Evolutionary conservation across 2,113 vertebrate genomes (phyloP), one percentile per base, ranked within the genome.

Genomic region (Pheucticus melanocephalus): DNA sequence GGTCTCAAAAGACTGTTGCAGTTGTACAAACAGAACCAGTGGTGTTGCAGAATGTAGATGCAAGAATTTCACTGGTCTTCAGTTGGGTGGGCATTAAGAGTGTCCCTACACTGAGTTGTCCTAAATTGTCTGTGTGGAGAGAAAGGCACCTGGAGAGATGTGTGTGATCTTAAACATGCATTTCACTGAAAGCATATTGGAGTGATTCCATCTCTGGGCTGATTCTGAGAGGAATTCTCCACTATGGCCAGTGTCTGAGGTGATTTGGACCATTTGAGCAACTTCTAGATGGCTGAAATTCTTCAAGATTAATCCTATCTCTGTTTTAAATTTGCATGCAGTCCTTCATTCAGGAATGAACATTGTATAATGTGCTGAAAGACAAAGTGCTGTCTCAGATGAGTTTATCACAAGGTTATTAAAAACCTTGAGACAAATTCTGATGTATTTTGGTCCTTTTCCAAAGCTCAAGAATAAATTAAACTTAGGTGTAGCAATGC

Each of bases 1-100:
- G 37, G 5, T 76, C 45, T 81, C 0, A 0, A 37, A 59, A 75
- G 39, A 39, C 21, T 51, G 5, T 13, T 73, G 45, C 31, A 75
- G 27, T 59, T 57, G 9, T 63, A 44, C 1, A 1, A 48, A 53
- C 47, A 75, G 40, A 87, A 64, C 37, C 28, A 35, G 40, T 20
- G 39, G 18, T 39, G 23, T 10, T 89, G 50, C 19, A 72, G 48
- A 84, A 60, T 2, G 1, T 48, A 65, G 64, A 48, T 81, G 9
- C 27, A 48, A 19, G 50, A 13, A 45, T 85, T 64, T 76, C 14
- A 39, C 12, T 89, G 86, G 37, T 53, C 63, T 37, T 68, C 25
- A 78, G 45, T 54, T 5, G 1, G 3, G 8, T 47, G 65, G 57
- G n/a, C 85, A 50, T 56, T 13, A 69, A 48, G 35, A 77, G 14